Percentiles rank a stretch among this genome's conserved stretches.
These are phyloP conservation scores for Acanthoscelides obtectus DNA, from an alignment of 2,888 invertebrate species.

Conservation along the genomic window DNA sequence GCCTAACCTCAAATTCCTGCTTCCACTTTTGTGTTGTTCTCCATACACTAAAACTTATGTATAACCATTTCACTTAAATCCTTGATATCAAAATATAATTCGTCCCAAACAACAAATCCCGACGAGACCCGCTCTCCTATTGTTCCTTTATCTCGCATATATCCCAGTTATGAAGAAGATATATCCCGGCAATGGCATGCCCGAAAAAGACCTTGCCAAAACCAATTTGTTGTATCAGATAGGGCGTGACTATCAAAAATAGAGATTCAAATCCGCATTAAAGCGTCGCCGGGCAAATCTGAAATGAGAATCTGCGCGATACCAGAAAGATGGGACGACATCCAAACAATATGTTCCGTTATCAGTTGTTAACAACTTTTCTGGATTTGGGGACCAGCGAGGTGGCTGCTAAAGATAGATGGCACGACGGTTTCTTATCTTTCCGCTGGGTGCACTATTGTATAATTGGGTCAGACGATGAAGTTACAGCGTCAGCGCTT, in stretches of 20 bases:
- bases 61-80: not conserved
- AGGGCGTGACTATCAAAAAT: constrained; percentile 46
- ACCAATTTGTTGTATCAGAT: constrained; percentile 41
- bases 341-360: constrained; percentile 47
- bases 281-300: constrained; percentile 41
- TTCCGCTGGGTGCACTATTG: not conserved
- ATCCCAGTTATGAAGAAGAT: not conserved
- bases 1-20: too few relatives aligned
- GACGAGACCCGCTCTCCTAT: not conserved
- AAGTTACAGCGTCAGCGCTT: too few relatives aligned
- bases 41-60: too few relatives aligned
- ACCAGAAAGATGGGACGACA: constrained; percentile 36
- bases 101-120: not conserved
- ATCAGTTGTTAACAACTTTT: constrained; percentile 48
- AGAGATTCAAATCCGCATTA: constrained; percentile 49
- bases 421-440: not conserved
- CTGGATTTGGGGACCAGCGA: not conserved
- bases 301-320: constrained; percentile 42
- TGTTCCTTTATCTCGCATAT: not conserved
- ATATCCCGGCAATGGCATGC: not conserved
- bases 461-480: too few relatives aligned
- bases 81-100: not conserved
- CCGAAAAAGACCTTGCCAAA: constrained; percentile 10
- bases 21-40: too few relatives aligned
- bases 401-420: not conserved